Conservation (phyloP, 2,888 invertebrate species). For the Ecdyonurus torrentis region DNA sequence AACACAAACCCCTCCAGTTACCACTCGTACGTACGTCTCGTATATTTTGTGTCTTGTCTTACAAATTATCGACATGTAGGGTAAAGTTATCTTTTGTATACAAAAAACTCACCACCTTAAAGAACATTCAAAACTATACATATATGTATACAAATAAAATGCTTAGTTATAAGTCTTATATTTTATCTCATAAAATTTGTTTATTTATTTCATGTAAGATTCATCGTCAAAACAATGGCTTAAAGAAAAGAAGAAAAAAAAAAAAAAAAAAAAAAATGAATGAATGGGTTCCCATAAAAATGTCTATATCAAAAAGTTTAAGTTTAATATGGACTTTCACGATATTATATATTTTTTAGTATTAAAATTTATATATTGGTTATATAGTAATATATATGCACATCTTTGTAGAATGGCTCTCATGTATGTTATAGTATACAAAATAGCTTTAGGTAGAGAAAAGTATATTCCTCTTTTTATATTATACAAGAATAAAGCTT, state of each 20-base stretch:
- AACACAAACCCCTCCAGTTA: not conserved
- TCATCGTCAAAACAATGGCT: not conserved
- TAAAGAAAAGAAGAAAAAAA: not conserved
- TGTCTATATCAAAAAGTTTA: not conserved
- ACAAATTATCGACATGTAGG: too few relatives aligned
- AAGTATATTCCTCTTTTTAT: not conserved
- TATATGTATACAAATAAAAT: not conserved
- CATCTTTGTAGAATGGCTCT: not conserved
- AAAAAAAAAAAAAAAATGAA: not conserved
- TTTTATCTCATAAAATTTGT: too few relatives aligned
- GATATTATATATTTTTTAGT: not conserved
- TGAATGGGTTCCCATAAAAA: not conserved
- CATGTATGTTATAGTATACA: not conserved
- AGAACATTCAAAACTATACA: not conserved
- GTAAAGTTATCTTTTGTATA: too few relatives aligned
- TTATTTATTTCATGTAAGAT: too few relatives aligned
- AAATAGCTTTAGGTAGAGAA: not conserved
- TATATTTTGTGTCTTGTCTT: too few relatives aligned
- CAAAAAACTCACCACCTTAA: too few relatives aligned
- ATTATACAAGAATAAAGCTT: not conserved
- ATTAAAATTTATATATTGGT: not conserved
- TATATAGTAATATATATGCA: not conserved
- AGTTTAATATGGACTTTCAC: not conserved
- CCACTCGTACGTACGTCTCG: not conserved
- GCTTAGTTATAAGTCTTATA: too few relatives aligned